Conservation (phyloP, 2,113 vertebrate species). For the Notechis scutatus region DNA sequence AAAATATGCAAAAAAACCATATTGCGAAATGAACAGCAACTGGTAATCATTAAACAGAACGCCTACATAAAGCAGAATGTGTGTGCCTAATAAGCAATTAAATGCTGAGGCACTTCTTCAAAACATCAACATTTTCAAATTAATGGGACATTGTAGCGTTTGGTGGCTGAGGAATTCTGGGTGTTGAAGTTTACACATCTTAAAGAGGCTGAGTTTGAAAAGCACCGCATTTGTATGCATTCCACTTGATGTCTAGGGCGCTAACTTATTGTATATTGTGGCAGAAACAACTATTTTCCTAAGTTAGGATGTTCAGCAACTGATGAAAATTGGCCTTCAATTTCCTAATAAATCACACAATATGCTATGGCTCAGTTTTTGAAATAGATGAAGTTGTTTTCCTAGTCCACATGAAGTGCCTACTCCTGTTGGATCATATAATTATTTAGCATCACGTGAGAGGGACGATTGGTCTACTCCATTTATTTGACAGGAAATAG, state of each 20-base stretch:
- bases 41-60: constrained; percentile 22
- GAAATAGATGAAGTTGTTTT: not conserved
- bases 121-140: constrained; percentile 5
- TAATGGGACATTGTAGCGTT: not conserved
- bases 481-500: not conserved
- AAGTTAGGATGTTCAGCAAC: no score
- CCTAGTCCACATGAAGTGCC: not conserved
- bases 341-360: not conserved
- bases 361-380: not conserved
- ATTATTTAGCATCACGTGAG: not conserved
- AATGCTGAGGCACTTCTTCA: fast-evolving
- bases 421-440: not conserved
- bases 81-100: fast-evolving
- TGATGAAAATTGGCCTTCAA: not conserved
- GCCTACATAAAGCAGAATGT: not conserved
- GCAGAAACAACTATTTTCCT: not conserved
- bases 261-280: not conserved
- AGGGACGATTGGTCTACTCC: not conserved
- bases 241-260: not conserved
- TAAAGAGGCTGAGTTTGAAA: no score
- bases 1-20: not conserved
- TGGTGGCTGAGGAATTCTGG: no score
- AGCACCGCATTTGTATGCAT: not conserved
- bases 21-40: not conserved
- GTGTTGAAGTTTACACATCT: no score